Conservation (phyloP, 2,797 vertebrate genomes). For the Leontopithecus rosalia region DNA sequence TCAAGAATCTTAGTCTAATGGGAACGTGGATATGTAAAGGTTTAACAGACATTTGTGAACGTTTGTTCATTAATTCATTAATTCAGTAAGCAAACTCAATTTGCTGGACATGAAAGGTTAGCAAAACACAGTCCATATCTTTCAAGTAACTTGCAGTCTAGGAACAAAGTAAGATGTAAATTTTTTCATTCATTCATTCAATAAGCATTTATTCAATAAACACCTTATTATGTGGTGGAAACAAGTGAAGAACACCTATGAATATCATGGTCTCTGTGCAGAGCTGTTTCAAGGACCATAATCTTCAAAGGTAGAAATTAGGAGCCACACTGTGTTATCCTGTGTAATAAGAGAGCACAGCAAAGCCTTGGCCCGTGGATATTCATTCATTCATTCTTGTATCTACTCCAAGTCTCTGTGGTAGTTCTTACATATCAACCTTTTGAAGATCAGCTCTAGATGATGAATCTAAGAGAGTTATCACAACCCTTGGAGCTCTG, state of each 20-base stretch:
- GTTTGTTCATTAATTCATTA: not conserved
- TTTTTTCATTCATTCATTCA: not conserved
- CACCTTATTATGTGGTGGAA: not conserved
- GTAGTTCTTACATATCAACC: not conserved
- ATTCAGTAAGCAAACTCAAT: constrained; percentile 5
- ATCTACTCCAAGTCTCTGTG: not conserved
- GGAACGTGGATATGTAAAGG: not conserved
- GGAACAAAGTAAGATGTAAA: not conserved
- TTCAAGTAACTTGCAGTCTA: not conserved
- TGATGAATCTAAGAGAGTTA: not conserved
- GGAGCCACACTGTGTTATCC: not conserved
- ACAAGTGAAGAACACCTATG: not conserved
- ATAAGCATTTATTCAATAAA: not conserved
- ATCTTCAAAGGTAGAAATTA: not conserved
- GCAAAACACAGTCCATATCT: not conserved
- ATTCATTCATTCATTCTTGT: not conserved
- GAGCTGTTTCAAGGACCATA: not conserved
- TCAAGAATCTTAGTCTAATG: not conserved
- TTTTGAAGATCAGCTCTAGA: not conserved
- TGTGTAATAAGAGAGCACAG: not conserved
- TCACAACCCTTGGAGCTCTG: not conserved
- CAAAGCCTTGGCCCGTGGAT: not conserved
- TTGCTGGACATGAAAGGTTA: not conserved
- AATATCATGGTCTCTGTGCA: not conserved
- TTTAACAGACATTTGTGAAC: not conserved